Evolutionary conservation across 2,888 invertebrate genomes (phyloP), one percentile per base, ranked within the genome.

Genomic region (Caenorhabditis afra): DNA sequence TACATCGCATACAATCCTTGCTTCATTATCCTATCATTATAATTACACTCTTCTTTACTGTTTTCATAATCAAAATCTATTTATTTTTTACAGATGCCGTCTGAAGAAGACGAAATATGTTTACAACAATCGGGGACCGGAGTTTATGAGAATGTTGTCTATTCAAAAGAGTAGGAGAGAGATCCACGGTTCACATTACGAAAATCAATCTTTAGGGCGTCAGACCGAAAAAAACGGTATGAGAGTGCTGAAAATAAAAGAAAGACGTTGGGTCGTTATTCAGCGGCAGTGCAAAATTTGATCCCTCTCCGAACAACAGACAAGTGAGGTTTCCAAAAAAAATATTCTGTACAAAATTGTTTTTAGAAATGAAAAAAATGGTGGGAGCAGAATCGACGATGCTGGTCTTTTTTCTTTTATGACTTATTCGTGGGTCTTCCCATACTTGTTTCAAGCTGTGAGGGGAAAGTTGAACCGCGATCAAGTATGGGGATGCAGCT

Each of bases 401-500:
- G 90, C 91, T 22, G 91, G 91, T 3, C 87, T 89, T 29, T 83
- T 91, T 39, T 91, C 91, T 14, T 89, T 90, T 85, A 87, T 91
- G 79, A 91, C 91, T 0, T 91, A 90, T 79, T 84, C 90, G 37
- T 91, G 91, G 91, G 88, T 91, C 58, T 90, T 91, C n/a, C 85
- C 87, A 10, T 90, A 91, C 64, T 87, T 91, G 70, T 90, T 90
- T 88, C 86, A 86, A 39, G 90, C 91, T n/a, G 78, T 83, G 10
- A 35, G 70, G 58, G 82, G 81, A 29, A 68, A 83, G 53, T 61
- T 87, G n/a, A 82, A 86, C 41, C 81, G 68, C 14, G 78, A 86
- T 49, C 81, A 83, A 61, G 83, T 81, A 1, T 91, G 91, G 77
- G 80, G 84, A 44, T 89, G 90, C 66, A 87, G 90, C 35, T 85